Evolutionary conservation across 2,113 vertebrate species (phyloP).

Genomic region (Cephalopholis sonnerati): DNA sequence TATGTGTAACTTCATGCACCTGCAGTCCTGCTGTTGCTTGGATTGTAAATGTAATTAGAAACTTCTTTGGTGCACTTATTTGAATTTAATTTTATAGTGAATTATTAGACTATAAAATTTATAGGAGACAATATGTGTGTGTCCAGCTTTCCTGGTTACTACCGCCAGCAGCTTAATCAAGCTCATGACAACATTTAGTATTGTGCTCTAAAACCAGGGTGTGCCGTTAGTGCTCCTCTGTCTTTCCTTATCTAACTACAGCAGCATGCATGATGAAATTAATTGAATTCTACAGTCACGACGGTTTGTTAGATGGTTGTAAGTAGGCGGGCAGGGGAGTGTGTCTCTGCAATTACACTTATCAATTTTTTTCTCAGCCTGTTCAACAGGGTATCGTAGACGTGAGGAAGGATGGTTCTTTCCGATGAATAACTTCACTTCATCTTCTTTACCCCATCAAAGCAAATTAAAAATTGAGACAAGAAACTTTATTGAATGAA

Average conservation of each 20-base stretch:
- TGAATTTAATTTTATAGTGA: neutral
- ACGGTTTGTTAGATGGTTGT: slow-evolving; percentile 12
- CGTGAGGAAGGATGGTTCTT: neutral
- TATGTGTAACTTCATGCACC: neutral
- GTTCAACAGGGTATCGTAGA: neutral
- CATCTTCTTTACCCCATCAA: slow-evolving; percentile 23
- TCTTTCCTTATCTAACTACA: slow-evolving; percentile 7
- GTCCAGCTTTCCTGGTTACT: neutral
- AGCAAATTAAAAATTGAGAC: slow-evolving; percentile 34
- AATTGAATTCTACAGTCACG: neutral
- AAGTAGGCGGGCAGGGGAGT: neutral
- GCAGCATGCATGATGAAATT: slow-evolving; percentile 2
- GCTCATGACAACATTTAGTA: neutral
- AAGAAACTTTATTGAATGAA: slow-evolving; percentile 13
- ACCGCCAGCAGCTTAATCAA: neutral
- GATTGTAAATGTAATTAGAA: neutral
- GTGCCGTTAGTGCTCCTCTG: neutral
- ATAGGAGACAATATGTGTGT: neutral
- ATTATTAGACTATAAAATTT: neutral
- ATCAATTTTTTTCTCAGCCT: neutral
- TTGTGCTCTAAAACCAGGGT: neutral
- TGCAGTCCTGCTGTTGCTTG: neutral
- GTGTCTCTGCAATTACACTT: neutral
- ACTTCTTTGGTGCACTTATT: neutral
- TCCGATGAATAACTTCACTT: slow-evolving; percentile 29